A percentile compares a stretch with the other conserved stretches of the same genome.
Conservation (phyloP, 1,140 invertebrate genomes). For the Megalonaias nervosa region DNA sequence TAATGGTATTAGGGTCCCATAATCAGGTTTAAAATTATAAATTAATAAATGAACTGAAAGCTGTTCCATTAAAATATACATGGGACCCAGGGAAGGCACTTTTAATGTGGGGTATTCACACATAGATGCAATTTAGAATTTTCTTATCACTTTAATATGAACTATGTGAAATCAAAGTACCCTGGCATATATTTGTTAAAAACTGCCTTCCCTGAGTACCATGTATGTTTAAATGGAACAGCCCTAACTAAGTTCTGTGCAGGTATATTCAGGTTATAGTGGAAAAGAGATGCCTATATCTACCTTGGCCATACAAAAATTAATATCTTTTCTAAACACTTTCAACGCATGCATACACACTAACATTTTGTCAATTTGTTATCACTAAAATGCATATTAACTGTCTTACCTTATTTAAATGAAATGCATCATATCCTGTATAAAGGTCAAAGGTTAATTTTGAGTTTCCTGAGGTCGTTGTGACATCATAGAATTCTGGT, state of each 20-base stretch:
- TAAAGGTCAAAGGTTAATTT: slow-evolving; percentile 59
- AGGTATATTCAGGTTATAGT: not conserved
- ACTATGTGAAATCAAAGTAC: no score
- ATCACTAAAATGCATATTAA: not conserved
- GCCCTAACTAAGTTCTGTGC: not conserved
- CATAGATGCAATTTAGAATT: no score
- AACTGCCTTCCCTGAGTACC: no score
- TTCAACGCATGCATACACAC: not conserved
- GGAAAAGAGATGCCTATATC: not conserved
- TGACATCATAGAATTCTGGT: slow-evolving; percentile 66
- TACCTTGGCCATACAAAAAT: not conserved
- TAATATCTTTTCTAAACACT: not conserved
- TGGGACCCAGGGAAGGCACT: no score
- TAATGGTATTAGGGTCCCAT: no score
- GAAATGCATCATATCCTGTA: slow-evolving; percentile 59
- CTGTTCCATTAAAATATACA: no score
- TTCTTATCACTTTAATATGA: no score
- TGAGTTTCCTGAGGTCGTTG: slow-evolving; percentile 38
- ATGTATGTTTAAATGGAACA: no score
- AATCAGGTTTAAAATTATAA: no score
- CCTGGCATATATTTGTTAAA: no score
- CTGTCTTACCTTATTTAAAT: slow-evolving; percentile 57
- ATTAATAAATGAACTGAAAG: no score
- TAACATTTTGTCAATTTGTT: not conserved
- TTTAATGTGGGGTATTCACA: no score